Percentiles rank a stretch among this genome's conserved stretches.
Evolutionary conservation across 2,113 vertebrate genomes (phyloP).

Genomic region (Rhombomys opimus): DNA sequence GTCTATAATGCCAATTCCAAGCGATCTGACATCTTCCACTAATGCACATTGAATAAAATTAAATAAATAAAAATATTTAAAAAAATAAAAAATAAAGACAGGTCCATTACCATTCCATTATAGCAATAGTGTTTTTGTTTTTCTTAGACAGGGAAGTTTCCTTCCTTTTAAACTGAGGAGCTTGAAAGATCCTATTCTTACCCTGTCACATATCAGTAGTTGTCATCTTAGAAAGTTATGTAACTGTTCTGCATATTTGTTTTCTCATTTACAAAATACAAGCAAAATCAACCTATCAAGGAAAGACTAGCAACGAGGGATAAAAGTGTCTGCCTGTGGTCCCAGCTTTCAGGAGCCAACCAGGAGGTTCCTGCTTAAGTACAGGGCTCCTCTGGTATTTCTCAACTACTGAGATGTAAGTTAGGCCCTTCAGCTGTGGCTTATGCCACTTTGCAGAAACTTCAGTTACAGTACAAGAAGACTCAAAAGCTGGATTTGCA

Average conservation of each 20-base stretch:
- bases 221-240: slow-evolving; percentile 20
- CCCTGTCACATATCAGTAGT: slow-evolving; percentile 6
- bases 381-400: not conserved
- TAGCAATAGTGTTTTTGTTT: slow-evolving; percentile 14
- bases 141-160: not conserved
- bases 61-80: not conserved
- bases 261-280: not conserved
- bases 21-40: no score
- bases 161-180: not conserved
- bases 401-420: slow-evolving; percentile 18
- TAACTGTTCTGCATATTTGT: slow-evolving; percentile 20
- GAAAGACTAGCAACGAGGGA: no score
- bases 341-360: no score
- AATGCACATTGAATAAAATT: no score
- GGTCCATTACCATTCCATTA: slow-evolving; percentile 19
- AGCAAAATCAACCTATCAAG: no score
- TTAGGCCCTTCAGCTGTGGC: slow-evolving; percentile 25
- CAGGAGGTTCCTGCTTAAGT: not conserved
- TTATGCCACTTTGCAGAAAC: slow-evolving; percentile 31
- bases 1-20: no score
- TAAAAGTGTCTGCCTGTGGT: no score
- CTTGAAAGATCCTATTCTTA: slow-evolving; percentile 43
- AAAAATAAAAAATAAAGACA: not conserved
- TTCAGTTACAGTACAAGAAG: not conserved
- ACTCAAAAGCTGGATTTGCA: not conserved